Evolutionary conservation across 1,140 invertebrate species (phyloP).

Genomic region (Plodia interpunctella): DNA sequence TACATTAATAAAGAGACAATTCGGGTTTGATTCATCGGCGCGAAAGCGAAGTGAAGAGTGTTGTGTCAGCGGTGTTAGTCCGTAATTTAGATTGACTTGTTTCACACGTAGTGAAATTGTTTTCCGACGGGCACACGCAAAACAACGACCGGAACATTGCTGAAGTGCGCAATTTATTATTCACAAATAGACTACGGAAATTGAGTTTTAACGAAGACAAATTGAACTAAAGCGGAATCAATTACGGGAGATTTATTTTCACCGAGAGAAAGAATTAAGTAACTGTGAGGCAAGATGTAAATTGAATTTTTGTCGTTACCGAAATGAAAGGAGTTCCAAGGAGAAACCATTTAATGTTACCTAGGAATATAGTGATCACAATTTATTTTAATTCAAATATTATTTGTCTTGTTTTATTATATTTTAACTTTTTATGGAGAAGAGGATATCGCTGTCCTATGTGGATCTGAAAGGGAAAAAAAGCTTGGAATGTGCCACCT

Average conservation of each 20-base stretch:
- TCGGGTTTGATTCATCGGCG: conserved; percentile 18
- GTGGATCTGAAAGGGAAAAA: too few relatives aligned
- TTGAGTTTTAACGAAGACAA: conserved; percentile 74
- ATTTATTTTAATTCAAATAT: too few relatives aligned
- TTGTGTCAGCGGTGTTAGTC: conserved; percentile 24
- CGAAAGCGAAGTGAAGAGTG: conserved; percentile 25
- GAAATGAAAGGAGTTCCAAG: conserved; percentile 30
- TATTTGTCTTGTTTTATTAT: too few relatives aligned
- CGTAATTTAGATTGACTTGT: conserved; percentile 63
- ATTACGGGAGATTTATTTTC: conserved; percentile 71
- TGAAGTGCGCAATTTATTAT: conserved; percentile 66
- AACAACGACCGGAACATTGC: conserved; percentile 39
- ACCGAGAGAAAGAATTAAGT: conserved; percentile 61
- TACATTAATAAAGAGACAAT: conserved; percentile 35
- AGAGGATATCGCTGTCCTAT: too few relatives aligned
- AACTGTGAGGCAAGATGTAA: conserved; percentile 56
- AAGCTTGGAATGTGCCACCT: too few relatives aligned
- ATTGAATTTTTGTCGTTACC: conserved; percentile 60
- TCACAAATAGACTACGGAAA: conserved; percentile 70
- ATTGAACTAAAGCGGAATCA: conserved; percentile 71
- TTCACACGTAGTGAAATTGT: conserved; percentile 42
- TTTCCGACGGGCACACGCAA: conserved; percentile 36
- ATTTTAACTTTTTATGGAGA: too few relatives aligned
- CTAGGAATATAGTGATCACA: too few relatives aligned
- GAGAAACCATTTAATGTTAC: conserved; percentile 17